phyloP scores from a whole-genome alignment of 2,888 invertebrate species.

The Drosophila yooni region DNA sequence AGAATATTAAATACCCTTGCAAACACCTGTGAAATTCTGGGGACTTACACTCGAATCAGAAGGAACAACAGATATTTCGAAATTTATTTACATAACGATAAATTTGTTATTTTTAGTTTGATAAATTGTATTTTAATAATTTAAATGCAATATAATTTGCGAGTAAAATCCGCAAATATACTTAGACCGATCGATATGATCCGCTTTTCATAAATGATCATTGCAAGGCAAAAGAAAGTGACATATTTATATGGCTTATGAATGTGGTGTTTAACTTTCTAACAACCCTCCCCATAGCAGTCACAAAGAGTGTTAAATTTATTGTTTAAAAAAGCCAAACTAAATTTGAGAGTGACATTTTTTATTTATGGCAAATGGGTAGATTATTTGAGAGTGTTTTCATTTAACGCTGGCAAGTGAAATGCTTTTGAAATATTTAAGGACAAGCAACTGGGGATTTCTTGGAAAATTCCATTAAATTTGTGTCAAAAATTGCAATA shows the following conservation, averaged over 20 bases:
- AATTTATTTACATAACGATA: neutral
- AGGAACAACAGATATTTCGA: neutral
- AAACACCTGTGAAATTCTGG: too few species aligned
- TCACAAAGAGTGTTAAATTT: slow-evolving; percentile 27
- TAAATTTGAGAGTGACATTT: slow-evolving; percentile 45
- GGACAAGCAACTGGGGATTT: neutral
- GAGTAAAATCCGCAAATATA: neutral
- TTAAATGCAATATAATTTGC: too few species aligned
- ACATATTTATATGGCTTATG: neutral
- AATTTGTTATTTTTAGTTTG: neutral
- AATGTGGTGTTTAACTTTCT: neutral
- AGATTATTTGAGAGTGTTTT: slow-evolving; percentile 41
- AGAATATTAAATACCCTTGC: slow-evolving; percentile 11
- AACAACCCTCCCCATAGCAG: neutral
- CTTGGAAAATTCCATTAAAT: slow-evolving; percentile 50
- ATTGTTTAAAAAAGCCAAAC: slow-evolving; percentile 13
- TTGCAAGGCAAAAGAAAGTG: fast-evolving
- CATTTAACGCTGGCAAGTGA: slow-evolving; percentile 1
- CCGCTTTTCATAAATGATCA: neutral
- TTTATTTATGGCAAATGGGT: slow-evolving; percentile 66
- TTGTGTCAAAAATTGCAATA: slow-evolving; percentile 67
- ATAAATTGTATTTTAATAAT: neutral
- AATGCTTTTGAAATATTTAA: slow-evolving; percentile 48
- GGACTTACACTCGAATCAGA: neutral
- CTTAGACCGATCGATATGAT: neutral